Evolutionary conservation across 2,797 vertebrate genomes (phyloP), one percentile per base, ranked within the genome.

Genomic region (Salarias fasciatus): DNA sequence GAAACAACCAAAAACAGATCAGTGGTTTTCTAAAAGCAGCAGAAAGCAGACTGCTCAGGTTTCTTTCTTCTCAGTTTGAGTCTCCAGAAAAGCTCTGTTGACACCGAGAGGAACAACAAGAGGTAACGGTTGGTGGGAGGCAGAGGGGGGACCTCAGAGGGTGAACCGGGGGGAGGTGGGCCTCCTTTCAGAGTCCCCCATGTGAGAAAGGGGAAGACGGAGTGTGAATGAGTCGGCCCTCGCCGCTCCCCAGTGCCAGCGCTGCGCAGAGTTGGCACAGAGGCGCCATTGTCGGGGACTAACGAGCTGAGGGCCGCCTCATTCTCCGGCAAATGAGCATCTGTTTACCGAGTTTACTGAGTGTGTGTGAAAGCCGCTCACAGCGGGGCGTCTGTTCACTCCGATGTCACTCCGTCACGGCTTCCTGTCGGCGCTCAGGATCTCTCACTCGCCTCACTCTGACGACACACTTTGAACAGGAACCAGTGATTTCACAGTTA

Each of bases 231-330:
- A 79, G 74, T 67, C 63, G 56, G 62, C 73, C 82, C 79, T 84
- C 77, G 77, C 69, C 37, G 77, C 68, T 83, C 80, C 81, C 85
- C 86, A 82, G 84, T 86, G 84, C 80, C 82, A 82, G 79, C 37
- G 63, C 72, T 79, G 65, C 53, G 53, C 67, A 53, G 78, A 44
- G 62, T 69, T 90, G 88, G 89, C 90, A 92, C 85, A 93, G 90
- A 84, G 83, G 73, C 53, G 82, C 81, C 71, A 86, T 92, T 93
- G 91, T 92, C 69, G 69, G 64, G 42, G 38, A 52, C 80, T 87
- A 89, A 92, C 79, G 66, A 88, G 82, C n/a, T n/a, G n/a, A n/a
- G n/a, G n/a, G n/a, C n/a, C n/a, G n/a, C 75, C 86, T 70, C 83
- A 79, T 75, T 63, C 75, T 69, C 64, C 62, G 48, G 12, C 70